Conservation (phyloP, 1,140 invertebrate species). For the Pectinophora gossypiella region DNA sequence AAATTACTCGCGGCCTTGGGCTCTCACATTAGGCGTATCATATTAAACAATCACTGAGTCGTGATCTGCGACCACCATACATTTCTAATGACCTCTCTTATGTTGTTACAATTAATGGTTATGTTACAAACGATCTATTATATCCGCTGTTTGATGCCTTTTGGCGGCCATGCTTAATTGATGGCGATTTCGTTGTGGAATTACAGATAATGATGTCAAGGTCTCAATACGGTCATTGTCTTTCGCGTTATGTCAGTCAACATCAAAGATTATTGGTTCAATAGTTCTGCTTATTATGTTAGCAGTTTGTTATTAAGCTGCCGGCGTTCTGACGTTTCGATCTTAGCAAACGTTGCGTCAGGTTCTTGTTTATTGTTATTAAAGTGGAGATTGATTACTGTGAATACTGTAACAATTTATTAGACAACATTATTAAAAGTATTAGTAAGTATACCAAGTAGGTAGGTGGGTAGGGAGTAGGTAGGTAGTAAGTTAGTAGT, state of each 20-base stretch:
- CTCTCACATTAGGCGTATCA: neutral
- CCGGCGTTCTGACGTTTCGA: no score
- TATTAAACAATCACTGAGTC: neutral
- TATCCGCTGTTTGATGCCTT: neutral
- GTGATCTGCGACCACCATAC: neutral
- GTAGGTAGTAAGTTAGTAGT: no score
- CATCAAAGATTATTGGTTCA: neutral
- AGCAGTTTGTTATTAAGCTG: no score
- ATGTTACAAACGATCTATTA: neutral
- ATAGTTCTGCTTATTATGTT: no score
- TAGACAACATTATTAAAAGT: no score
- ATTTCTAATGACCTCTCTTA: neutral
- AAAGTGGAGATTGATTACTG: no score
- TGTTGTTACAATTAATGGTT: constrained; percentile 2
- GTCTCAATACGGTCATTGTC: neutral
- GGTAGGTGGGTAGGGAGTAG: no score
- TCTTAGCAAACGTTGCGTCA: no score
- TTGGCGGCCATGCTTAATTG: neutral
- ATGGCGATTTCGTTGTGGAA: neutral
- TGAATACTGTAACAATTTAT: no score
- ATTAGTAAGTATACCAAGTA: no score
- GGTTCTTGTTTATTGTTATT: no score
- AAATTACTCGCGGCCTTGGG: no score
- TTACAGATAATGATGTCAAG: neutral
- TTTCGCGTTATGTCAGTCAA: neutral